phyloP scores from a whole-genome alignment of 2,113 vertebrate species.

The Triplophysa siluroides region DNA sequence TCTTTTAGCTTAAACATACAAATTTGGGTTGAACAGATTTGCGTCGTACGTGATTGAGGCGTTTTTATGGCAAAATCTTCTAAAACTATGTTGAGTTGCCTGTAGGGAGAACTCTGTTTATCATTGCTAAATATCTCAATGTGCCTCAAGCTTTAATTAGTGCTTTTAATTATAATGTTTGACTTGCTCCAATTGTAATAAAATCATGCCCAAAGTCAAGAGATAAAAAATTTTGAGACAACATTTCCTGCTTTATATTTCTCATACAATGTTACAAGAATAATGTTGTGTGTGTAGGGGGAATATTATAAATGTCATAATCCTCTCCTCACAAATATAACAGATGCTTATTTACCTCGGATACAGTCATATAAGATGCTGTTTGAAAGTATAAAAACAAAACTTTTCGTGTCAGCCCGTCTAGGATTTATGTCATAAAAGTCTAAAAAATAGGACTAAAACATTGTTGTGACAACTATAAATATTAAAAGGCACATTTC shows the following conservation, averaged over 20 bases:
- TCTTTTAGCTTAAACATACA: not conserved
- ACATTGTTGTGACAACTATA: too few species aligned
- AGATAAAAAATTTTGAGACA: not conserved
- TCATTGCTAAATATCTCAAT: constrained; percentile 13
- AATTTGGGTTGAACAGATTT: not conserved
- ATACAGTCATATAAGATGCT: too few species aligned
- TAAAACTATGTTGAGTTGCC: constrained; percentile 3
- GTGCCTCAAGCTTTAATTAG: constrained; percentile 15
- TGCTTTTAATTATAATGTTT: constrained; percentile 13
- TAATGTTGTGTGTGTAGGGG: not conserved
- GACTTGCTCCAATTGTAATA: constrained; percentile 7
- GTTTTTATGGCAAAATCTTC: constrained; percentile 20
- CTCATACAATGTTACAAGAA: not conserved
- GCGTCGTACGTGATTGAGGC: not conserved
- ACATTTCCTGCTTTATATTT: not conserved
- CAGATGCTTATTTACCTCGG: too few species aligned
- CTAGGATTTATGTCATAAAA: too few species aligned
- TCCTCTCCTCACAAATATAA: not conserved
- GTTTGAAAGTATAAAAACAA: too few species aligned
- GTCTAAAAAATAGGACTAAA: too few species aligned
- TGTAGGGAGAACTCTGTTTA: constrained; percentile 21
- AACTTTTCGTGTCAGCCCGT: too few species aligned
- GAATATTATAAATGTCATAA: not conserved
- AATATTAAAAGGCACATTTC: too few species aligned
- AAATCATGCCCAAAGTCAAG: not conserved